Conservation (phyloP, 1,140 invertebrate species). For the Cherax quadricarinatus region DNA sequence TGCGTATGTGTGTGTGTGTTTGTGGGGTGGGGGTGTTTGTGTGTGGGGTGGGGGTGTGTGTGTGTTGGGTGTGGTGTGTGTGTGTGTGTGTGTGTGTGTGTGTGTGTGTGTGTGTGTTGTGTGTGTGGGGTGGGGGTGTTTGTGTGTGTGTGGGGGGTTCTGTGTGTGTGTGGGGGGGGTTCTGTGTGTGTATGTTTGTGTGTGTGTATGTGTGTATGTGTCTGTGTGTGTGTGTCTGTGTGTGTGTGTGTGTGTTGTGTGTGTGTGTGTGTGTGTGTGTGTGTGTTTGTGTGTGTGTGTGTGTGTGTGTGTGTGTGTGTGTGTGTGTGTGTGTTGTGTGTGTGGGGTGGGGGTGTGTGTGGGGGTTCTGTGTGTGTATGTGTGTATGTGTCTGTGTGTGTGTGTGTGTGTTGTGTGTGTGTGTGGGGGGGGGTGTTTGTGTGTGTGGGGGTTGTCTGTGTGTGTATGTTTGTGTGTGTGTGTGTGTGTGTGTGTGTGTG, state of each 20-base stretch:
- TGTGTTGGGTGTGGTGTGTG: too few relatives aligned
- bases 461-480: too few relatives aligned
- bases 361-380: background rate
- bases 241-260: background rate
- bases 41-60: too few relatives aligned
- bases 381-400: constrained; percentile 7
- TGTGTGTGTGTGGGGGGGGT: too few relatives aligned
- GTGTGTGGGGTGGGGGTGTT: background rate
- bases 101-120: too few relatives aligned
- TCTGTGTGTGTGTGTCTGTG: background rate
- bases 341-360: background rate
- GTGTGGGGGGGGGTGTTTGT: too few relatives aligned
- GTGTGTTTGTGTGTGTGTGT: constrained; percentile 7
- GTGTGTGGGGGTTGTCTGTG: too few relatives aligned
- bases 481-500: too few relatives aligned
- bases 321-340: background rate
- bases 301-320: constrained; percentile 6
- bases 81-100: too few relatives aligned
- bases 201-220: too few relatives aligned
- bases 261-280: background rate
- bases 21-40: too few relatives aligned
- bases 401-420: background rate
- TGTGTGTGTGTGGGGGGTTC: too few relatives aligned
- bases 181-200: background rate
- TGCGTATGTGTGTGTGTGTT: background rate